Base-by-base conservation (phyloP, 2,888 invertebrate species). In the Morpho achilles region DNA sequence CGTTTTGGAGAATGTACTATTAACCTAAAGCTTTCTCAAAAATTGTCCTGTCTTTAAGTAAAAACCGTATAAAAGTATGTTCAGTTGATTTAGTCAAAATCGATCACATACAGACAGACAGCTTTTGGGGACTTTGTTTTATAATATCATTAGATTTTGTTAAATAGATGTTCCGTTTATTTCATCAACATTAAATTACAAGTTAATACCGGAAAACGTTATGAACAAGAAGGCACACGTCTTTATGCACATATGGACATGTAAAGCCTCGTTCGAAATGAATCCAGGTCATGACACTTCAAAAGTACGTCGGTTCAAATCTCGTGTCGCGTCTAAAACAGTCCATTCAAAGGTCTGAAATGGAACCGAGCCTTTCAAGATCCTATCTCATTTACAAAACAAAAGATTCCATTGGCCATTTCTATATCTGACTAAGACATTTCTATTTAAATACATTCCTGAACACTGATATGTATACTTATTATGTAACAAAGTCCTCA, bases 331-430 rank as follows among this genome's bases (percentile, higher is more conserved):
- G 50, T 52, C 58, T 52, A 51, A 62, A 59, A 53, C 59, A 53
- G 47, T 56, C 50, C 63, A 63, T 63, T 60, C 55, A 60, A 57
- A 57, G 47, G 56, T 51, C 56, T 59, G 59, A 61, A 63, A 63
- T 61, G 50, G 61, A 61, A 54, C 53, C 46, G 50, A 10, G 50
- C 61, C 54, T 61, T 63, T 63, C 63, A 63, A 63, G 63, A 61
- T 63, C 49, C 56, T 56, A 63, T 61, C 63, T 63, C 59, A 61
- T 63, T 63, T 63, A 47, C 63, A 61, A 61, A 59, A 63, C 59
- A 63, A 63, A 63, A 61, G 58, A 51, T 8, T 40, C 39, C 44
- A 10, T 39, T 49, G 49, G 53, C 39, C 58, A 58, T 58, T 48
- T 48, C 7, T 16, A 55, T 42, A 55, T 55, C 48, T 49, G 10